A percentile compares a stretch with the other conserved stretches of the same genome.
Evolutionary conservation across 2,888 invertebrate genomes (phyloP).

Genomic region (Drosophila demipolita): DNA sequence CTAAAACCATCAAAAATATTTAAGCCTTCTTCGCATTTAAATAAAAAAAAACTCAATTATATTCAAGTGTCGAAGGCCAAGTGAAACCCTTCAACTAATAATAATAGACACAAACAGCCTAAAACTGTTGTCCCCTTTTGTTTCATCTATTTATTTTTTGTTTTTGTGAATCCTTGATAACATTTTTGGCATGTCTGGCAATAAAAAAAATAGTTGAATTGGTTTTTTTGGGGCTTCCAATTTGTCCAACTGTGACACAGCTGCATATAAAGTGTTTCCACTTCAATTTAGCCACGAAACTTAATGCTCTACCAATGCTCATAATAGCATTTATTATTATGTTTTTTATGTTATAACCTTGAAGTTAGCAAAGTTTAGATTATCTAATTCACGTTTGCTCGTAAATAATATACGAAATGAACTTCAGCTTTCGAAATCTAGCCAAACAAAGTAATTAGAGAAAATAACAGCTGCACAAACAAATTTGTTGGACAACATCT

Average conservation of each 20-base stretch:
- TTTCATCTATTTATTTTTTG: not conserved
- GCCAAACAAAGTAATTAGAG: not conserved
- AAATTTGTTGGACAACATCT: conserved; percentile 18
- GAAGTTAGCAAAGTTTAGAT: conserved; percentile 41
- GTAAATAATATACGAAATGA: conserved; percentile 8
- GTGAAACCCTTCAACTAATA: conserved; percentile 28
- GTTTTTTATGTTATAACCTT: conserved; percentile 40
- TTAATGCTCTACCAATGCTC: conserved; percentile 16
- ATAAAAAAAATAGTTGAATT: conserved; percentile 3
- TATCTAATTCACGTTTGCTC: conserved; percentile 20
- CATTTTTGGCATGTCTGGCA: conserved; percentile 32
- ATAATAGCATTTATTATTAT: conserved; percentile 10
- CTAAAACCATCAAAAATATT: conserved; percentile 3
- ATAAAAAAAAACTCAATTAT: conserved; percentile 3
- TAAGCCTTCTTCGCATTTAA: not conserved
- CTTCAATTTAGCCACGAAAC: conserved; percentile 25
- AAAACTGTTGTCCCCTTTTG: conserved; percentile 12
- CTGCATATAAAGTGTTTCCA: conserved; percentile 21
- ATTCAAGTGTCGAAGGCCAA: conserved; percentile 14
- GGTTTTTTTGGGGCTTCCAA: conserved; percentile 12
- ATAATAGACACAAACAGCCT: conserved; percentile 1
- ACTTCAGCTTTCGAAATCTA: conserved; percentile 1
- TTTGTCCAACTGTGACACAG: conserved; percentile 9
- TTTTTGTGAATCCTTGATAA: not conserved
- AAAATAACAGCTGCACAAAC: conserved; percentile 51